Evolutionary conservation across 2,797 vertebrate genomes (phyloP).

Genomic region (Enteromius trimaculatus): DNA sequence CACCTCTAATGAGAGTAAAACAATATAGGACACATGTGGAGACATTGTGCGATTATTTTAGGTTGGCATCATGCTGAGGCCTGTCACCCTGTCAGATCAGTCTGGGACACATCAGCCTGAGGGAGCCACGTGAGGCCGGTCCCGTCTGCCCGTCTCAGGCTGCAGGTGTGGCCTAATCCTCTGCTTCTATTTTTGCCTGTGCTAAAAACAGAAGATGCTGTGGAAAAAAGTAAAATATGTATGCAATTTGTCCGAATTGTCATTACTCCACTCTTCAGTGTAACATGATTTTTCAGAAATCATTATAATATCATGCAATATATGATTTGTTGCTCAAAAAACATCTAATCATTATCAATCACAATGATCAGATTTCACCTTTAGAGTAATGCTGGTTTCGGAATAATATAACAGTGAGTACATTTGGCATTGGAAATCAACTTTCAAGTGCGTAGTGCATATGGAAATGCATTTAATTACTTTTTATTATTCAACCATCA

Average conservation of each 20-base stretch:
- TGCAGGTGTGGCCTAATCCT: slow-evolving; percentile 26
- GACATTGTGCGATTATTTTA: slow-evolving; percentile 30
- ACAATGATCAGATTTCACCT: no score
- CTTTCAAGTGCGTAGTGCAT: neutral
- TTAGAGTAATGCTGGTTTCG: neutral
- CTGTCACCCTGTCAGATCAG: slow-evolving; percentile 65
- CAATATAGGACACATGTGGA: neutral
- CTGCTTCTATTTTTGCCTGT: slow-evolving; percentile 18
- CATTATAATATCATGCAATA: neutral
- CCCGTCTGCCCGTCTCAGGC: slow-evolving; percentile 55
- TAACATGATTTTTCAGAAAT: neutral
- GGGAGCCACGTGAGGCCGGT: slow-evolving; percentile 52
- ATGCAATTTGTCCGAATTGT: neutral
- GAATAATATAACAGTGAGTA: neutral
- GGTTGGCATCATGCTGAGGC: slow-evolving; percentile 50
- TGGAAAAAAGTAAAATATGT: neutral
- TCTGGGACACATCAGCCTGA: slow-evolving; percentile 58
- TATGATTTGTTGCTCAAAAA: neutral
- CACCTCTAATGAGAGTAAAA: slow-evolving; percentile 19
- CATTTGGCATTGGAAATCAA: neutral
- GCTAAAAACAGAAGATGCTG: neutral
- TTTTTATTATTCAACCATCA: neutral
- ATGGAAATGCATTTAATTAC: neutral
- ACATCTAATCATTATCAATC: no score
- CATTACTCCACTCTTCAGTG: neutral